Base-by-base conservation (phyloP, 1,140 invertebrate species). In the Acyrthosiphon pisum region DNA sequence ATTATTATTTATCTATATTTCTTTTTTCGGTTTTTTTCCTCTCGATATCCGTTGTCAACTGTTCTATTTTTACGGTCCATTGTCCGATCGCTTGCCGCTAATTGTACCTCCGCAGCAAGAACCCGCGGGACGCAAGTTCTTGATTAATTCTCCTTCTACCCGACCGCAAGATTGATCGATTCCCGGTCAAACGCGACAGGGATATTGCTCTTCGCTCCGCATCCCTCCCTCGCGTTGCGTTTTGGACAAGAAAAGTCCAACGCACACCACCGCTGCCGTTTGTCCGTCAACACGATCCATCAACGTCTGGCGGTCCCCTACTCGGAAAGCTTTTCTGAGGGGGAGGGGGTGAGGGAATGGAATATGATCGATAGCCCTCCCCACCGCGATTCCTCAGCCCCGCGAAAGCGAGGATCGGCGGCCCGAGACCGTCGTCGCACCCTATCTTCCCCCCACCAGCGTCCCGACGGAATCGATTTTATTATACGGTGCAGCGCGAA, bases 271-370 rank as follows among this genome's bases (percentile, higher is more conserved):
- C 81, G 22, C 48, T 23, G 35, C 81, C 35, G 81, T 84, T 84
- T 84, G 91, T 93, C 91, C 91, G 91, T 93, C 91, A 93, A 93
- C 91, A 93, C 91, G 81, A 93, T 93, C 91, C 91, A 93, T 93
- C 91, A 93, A 93, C 48, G 91, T 93, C 91, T 35, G 76, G 8
- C 44, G 26, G 20, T 83, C 76, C n/a, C 91, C 76, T 35, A 76
- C 35, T 22, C 20, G 76, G 14, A 84, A 56, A 84, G 91, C 91
- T 93, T 93, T 86, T 41, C 48, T 20, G 48, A 8, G 37, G 35
- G 23, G 23, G 41, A 20, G 68, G 56, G 26, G 56, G 37, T 41
- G 56, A 41, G 90, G 50, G 91, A 86, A 93, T 93, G 81, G 91
- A 86, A 93, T 93, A 93, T 93, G 91, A 93, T 93, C 91, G 91